These are phyloP conservation scores for Ceratina japonica DNA, from an alignment of 1,140 invertebrate species.

Conservation along the genomic window DNA sequence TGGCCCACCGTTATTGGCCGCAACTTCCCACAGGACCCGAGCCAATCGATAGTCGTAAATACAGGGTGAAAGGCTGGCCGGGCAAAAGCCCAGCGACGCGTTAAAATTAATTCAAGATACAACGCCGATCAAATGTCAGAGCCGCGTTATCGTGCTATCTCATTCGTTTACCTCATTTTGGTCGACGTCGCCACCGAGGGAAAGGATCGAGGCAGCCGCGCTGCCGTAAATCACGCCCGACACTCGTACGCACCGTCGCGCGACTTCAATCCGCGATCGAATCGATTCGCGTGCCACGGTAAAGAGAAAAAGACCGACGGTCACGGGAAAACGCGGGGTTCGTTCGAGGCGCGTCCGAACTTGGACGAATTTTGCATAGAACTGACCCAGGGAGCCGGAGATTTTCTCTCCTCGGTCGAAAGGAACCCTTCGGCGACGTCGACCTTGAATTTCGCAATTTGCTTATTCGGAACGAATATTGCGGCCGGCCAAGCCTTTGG, in stretches of 20 bases:
- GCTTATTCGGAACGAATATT: constrained; percentile 64
- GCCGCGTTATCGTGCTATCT: neutral
- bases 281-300: neutral
- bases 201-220: neutral
- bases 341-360: constrained; percentile 56
- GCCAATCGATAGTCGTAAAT: constrained; percentile 11
- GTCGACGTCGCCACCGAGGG: neutral
- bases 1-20: neutral
- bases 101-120: constrained; percentile 28
- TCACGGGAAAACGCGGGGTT: neutral
- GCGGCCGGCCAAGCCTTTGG: constrained; percentile 69
- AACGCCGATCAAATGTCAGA: neutral
- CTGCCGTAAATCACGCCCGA: neutral
- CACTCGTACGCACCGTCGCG: constrained; percentile 7
- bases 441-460: constrained; percentile 77
- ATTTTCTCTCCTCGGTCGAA: constrained; percentile 26
- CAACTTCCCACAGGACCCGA: neutral
- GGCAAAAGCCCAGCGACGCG: neutral
- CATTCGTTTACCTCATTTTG: constrained; percentile 21
- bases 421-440: constrained; percentile 58
- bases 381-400: constrained; percentile 73
- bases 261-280: constrained; percentile 1
- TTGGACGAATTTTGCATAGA: constrained; percentile 67
- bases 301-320: neutral
- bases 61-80: neutral